Conservation (phyloP, 2,797 vertebrate genomes). For the Acrossocheilus fasciatus region DNA sequence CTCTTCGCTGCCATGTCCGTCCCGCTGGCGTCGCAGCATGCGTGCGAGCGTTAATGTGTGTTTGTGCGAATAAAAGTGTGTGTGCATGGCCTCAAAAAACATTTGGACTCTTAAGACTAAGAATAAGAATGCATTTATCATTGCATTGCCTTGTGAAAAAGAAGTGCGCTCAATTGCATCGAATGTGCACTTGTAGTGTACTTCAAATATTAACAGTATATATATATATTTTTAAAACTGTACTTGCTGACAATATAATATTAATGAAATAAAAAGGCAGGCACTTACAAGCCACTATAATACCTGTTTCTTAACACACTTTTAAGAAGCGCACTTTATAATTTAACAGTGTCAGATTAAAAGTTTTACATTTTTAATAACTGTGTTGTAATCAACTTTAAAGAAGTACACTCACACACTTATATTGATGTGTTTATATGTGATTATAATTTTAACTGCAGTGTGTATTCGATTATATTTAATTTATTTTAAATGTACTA, state of each 20-base stretch:
- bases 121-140: background rate
- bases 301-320: background rate
- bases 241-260: background rate
- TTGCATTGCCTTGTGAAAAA: background rate
- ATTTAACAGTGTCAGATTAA: background rate
- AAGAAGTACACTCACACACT: background rate
- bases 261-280: background rate
- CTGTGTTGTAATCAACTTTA: background rate
- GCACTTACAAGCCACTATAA: background rate
- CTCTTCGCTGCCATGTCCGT: conserved; percentile 55
- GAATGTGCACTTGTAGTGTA: background rate
- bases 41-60: background rate
- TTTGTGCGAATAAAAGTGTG: background rate
- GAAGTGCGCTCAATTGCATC: background rate
- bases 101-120: background rate
- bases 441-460: background rate
- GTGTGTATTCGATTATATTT: background rate
- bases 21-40: conserved; percentile 6
- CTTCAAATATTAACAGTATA: background rate
- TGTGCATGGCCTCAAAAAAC: background rate
- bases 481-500: background rate
- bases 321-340: background rate
- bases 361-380: background rate
- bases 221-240: background rate
- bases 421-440: background rate